phyloP scores from a whole-genome alignment of 1,140 invertebrate genomes.

The Sarcophaga bullata region DNA sequence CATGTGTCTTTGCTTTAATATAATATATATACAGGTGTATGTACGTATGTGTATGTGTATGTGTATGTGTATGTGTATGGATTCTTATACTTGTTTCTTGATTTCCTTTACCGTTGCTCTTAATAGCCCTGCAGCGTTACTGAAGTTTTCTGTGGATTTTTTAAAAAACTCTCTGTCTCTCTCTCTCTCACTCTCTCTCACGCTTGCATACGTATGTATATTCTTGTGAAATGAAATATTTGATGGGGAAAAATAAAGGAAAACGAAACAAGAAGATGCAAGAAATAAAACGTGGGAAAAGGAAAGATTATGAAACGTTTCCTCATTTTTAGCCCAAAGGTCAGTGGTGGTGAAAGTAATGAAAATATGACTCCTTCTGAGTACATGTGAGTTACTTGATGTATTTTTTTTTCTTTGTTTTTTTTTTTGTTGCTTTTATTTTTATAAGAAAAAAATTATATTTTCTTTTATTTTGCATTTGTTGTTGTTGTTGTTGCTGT shows the following conservation, averaged over 20 bases:
- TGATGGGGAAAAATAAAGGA: not conserved
- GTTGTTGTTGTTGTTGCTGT: too few relatives aligned
- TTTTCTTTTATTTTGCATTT: too few relatives aligned
- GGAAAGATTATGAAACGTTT: not conserved
- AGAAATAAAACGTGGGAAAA: not conserved
- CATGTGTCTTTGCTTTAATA: too few relatives aligned
- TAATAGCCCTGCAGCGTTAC: not conserved
- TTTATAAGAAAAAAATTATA: too few relatives aligned
- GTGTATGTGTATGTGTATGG: not conserved
- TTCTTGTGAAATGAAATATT: not conserved
- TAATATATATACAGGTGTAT: not conserved
- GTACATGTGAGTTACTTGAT: not conserved
- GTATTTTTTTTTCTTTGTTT: not conserved
- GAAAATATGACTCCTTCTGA: conserved; percentile 35
- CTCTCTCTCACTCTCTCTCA: too few relatives aligned
- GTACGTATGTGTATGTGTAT: not conserved
- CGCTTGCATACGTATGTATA: not conserved
- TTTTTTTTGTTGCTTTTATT: not conserved
- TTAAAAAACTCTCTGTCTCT: not conserved
- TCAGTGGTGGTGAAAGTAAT: conserved; percentile 41
- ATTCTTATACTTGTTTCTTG: conserved; percentile 37
- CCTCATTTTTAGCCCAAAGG: conserved; percentile 33
- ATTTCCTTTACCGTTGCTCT: conserved; percentile 37
- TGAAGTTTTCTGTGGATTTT: conserved; percentile 32
- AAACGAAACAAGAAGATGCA: not conserved